A percentile compares a stretch with the other conserved stretches of the same genome.
These are phyloP conservation scores for Halocynthia aurantium DNA, from an alignment of 23 tunicate species.

Conservation along the genomic window DNA sequence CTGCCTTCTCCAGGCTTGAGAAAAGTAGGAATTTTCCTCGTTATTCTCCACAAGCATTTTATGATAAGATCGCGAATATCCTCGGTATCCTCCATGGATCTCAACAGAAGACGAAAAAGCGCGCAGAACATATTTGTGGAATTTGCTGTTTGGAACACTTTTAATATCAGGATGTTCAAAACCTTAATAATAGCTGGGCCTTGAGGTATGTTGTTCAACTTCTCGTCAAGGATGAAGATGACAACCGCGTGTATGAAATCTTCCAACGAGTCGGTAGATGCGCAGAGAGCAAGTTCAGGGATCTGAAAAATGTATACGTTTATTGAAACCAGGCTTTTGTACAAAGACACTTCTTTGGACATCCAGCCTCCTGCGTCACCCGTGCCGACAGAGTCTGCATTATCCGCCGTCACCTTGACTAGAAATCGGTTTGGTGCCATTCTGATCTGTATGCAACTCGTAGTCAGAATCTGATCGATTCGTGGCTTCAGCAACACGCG, in stretches of 20 bases:
- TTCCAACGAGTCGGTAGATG: conserved; percentile 9
- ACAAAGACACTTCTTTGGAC: conserved; percentile 1
- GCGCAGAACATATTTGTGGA: conserved; percentile 17
- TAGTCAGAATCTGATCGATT: conserved; percentile 46
- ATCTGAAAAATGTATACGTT: not conserved
- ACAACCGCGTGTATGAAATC: conserved; percentile 16
- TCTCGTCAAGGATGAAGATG: conserved; percentile 3
- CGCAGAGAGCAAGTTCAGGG: conserved; percentile 24
- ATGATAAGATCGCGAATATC: not conserved
- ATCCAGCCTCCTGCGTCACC: conserved; percentile 6
- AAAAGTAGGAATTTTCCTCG: not conserved
- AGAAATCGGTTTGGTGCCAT: conserved; percentile 32
- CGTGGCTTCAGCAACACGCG: conserved; percentile 28
- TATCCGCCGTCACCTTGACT: conserved; percentile 20
- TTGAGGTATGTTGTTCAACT: not conserved
- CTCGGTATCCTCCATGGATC: not conserved
- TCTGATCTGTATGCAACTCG: conserved; percentile 49
- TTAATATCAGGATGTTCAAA: not conserved
- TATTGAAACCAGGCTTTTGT: conserved; percentile 9
- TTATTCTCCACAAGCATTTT: conserved; percentile 13
- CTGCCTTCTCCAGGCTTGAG: not conserved
- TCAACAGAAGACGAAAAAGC: not conserved
- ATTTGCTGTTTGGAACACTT: conserved; percentile 12
- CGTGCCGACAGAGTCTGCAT: not conserved
- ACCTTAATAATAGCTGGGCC: not conserved